These are phyloP conservation scores for Bombus breviceps DNA, from an alignment of 1,140 invertebrate genomes.

Conservation along the genomic window DNA sequence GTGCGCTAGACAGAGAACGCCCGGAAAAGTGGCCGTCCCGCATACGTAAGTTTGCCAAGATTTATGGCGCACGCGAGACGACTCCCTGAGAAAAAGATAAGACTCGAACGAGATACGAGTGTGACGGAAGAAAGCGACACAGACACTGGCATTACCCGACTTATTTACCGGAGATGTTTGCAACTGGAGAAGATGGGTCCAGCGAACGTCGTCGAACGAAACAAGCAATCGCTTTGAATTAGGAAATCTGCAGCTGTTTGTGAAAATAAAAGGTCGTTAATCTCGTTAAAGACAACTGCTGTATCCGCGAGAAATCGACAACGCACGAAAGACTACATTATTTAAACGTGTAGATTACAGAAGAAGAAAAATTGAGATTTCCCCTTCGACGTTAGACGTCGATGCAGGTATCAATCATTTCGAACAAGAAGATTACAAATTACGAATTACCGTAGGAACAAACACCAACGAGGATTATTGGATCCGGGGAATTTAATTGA, in stretches of 20 bases:
- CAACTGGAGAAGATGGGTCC: too few relatives aligned
- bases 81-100: slow-evolving; percentile 47
- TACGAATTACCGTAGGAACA: neutral
- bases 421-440: slow-evolving; percentile 5
- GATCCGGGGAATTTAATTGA: slow-evolving; percentile 25
- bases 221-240: too few relatives aligned
- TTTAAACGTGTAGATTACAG: too few relatives aligned
- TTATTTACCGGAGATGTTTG: slow-evolving; percentile 27
- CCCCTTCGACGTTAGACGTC: too few relatives aligned
- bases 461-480: slow-evolving; percentile 10
- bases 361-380: too few relatives aligned
- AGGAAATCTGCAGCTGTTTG: too few relatives aligned
- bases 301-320: too few relatives aligned
- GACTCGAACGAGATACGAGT: slow-evolving; percentile 19
- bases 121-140: slow-evolving; percentile 17
- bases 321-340: too few relatives aligned
- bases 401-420: too few relatives aligned
- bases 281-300: too few relatives aligned
- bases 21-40: slow-evolving; percentile 44
- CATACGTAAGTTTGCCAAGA: slow-evolving; percentile 60
- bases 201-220: too few relatives aligned
- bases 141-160: neutral
- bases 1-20: neutral
- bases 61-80: slow-evolving; percentile 52
- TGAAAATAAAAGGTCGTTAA: too few relatives aligned